A percentile compares a stretch with the other conserved stretches of the same genome.
These are phyloP conservation scores for Petrosia ficiformis DNA, from an alignment of 37 sponge, comb jelly and placozoan genomes.

Conservation along the genomic window DNA sequence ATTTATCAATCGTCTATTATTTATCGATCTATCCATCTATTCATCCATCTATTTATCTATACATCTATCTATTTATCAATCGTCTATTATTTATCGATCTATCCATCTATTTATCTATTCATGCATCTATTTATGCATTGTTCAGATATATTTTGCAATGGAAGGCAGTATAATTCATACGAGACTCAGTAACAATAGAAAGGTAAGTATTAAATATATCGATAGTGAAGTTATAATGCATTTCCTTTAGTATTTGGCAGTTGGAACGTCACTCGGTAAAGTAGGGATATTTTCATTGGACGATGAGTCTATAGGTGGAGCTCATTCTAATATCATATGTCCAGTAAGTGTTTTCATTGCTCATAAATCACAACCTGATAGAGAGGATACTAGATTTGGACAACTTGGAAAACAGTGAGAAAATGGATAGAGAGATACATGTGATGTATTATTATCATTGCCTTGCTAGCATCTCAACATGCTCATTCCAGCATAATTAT, in stretches of 20 bases:
- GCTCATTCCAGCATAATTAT: too few relatives aligned
- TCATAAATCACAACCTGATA: slow-evolving; percentile 35
- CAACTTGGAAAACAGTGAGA: slow-evolving; percentile 61
- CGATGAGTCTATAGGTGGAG: not conserved
- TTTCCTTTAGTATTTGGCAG: slow-evolving; percentile 39
- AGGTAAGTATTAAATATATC: slow-evolving; percentile 6
- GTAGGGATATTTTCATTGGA: slow-evolving; percentile 23
- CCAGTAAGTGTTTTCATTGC: slow-evolving; percentile 19
- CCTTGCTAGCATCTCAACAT: too few relatives aligned
- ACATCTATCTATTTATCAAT: too few relatives aligned
- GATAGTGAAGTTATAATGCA: not conserved
- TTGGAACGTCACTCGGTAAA: slow-evolving; percentile 53
- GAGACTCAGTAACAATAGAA: slow-evolving; percentile 17
- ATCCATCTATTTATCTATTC: too few relatives aligned
- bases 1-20: too few relatives aligned
- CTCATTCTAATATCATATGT: not conserved
- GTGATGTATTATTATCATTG: too few relatives aligned
- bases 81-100: too few relatives aligned
- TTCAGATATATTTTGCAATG: slow-evolving; percentile 3
- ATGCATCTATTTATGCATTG: too few relatives aligned
- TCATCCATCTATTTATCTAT: too few relatives aligned
- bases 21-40: too few relatives aligned
- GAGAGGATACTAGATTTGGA: slow-evolving; percentile 49
- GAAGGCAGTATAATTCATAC: slow-evolving; percentile 63
- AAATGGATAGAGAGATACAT: too few relatives aligned